Evolutionary conservation across 1,140 invertebrate species (phyloP), one percentile per base, ranked within the genome.

Genomic region (Hycleus cichorii): DNA sequence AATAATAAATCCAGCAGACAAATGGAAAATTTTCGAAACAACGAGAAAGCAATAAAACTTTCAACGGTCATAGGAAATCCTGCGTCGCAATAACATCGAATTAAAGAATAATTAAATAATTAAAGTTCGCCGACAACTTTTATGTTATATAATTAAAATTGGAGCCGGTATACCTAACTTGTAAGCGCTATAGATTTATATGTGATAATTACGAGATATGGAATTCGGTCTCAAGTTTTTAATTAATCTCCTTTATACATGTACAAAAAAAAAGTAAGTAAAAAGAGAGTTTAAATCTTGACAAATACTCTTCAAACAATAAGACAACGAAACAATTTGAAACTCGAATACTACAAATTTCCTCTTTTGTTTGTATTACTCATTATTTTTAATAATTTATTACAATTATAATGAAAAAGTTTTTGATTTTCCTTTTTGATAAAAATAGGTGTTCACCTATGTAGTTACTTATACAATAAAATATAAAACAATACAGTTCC

Each of bases 101-200:
- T 67, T 67, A 67, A 67, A 67, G 65, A 67, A 67, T 67, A 67
- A 67, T 67, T 65, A 67, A 67, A 67, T 67, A 65, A 67, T 67
- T 67, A 67, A 67, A 67, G 63, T 67, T 67, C 49, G 64, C 66
- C 55, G 66, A 42, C 57, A 65, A 64, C 61, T 67, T 65, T 65
- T 67, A 65, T 65, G 64, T 62, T 67, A 67, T 67, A 67, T 67
- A 64, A 67, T 67, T 67, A 67, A 67, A 65, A 67, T 65, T 59
- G 64, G 63, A 59, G 58, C 59, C 62, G 53, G 61, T 50, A 53
- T 53, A 56, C 47, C 55, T 6, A 10, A 4, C 9, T 39, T 7
- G 39, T 39, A 39, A 39, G 40, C 3, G 40, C 11, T 42, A 54
- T 59, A 62, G 66, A 67, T 67, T 67, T 67, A 67, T 67, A 67